Evolutionary conservation across 2,797 vertebrate species (phyloP).

Genomic region (Luscinia luscinia): DNA sequence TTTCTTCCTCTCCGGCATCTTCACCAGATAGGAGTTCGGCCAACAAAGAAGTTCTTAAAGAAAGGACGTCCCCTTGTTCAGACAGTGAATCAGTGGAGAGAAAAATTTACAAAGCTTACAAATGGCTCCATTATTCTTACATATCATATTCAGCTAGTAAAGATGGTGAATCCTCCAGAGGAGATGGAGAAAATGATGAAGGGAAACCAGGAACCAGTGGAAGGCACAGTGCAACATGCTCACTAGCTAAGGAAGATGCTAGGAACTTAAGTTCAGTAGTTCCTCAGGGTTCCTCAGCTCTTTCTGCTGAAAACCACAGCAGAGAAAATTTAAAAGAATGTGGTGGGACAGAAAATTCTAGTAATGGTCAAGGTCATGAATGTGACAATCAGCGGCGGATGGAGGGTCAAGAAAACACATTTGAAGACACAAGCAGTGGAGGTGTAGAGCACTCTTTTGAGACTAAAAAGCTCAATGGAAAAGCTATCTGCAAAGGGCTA

Average conservation of each 20-base stretch:
- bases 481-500: slow-evolving; percentile 77
- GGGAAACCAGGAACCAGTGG: slow-evolving; percentile 79
- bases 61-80: slow-evolving; percentile 74
- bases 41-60: slow-evolving; percentile 71
- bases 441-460: slow-evolving; percentile 77
- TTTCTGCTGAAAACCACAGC: slow-evolving; percentile 58
- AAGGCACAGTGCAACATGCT: slow-evolving; percentile 64
- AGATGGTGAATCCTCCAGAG: slow-evolving; percentile 77
- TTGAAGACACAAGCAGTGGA: slow-evolving; percentile 67
- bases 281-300: slow-evolving; percentile 60
- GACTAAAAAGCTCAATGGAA: slow-evolving; percentile 82
- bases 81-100: slow-evolving; percentile 81
- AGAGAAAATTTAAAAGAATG: slow-evolving; percentile 74
- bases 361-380: slow-evolving; percentile 60
- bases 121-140: slow-evolving; percentile 84
- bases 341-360: slow-evolving; percentile 66
- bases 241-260: slow-evolving; percentile 55
- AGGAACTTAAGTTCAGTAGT: slow-evolving; percentile 3
- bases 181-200: slow-evolving; percentile 75
- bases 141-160: slow-evolving; percentile 81
- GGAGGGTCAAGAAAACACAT: slow-evolving; percentile 71
- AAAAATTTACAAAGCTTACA: slow-evolving; percentile 85
- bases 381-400: slow-evolving; percentile 52
- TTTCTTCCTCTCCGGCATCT: slow-evolving; percentile 84
- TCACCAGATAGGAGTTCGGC: slow-evolving; percentile 78